Percentiles rank a stretch among this genome's conserved stretches.
Conservation (phyloP, 1,140 invertebrate species). For the Heliconius melpomene region DNA sequence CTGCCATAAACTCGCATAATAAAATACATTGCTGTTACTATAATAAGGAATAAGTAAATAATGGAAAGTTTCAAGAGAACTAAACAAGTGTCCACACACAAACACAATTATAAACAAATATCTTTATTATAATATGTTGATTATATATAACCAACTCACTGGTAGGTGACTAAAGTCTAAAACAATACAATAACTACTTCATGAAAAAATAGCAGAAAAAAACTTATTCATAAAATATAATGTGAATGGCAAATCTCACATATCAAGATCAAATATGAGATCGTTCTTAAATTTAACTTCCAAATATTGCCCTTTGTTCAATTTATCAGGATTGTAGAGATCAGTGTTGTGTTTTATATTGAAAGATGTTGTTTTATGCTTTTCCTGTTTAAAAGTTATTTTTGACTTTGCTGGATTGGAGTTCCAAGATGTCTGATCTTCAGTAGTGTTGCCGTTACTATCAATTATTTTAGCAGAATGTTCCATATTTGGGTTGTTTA, state of each 20-base stretch:
- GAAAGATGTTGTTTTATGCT: slow-evolving; percentile 49
- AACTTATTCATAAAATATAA: slow-evolving; percentile 5
- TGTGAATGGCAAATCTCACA: slow-evolving; percentile 63
- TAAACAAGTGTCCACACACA: slow-evolving; percentile 39
- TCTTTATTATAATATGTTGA: background rate
- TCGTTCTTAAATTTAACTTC: slow-evolving; percentile 80
- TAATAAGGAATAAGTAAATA: slow-evolving; percentile 46
- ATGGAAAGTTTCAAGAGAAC: slow-evolving; percentile 47
- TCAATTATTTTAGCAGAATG: slow-evolving; percentile 52
- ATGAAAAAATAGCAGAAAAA: slow-evolving; percentile 33
- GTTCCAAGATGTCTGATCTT: slow-evolving; percentile 46
- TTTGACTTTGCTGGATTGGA: slow-evolving; percentile 27
- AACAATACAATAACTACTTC: slow-evolving; percentile 18
- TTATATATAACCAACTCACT: slow-evolving; percentile 46
- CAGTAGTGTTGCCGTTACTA: slow-evolving; percentile 43
- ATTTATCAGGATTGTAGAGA: slow-evolving; percentile 70
- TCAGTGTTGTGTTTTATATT: slow-evolving; percentile 71
- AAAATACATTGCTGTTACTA: slow-evolving; percentile 52
- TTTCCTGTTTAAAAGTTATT: slow-evolving; percentile 29
- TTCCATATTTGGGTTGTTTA: slow-evolving; percentile 25
- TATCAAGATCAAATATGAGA: slow-evolving; percentile 81
- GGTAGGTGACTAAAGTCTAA: slow-evolving; percentile 40
- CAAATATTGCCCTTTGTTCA: slow-evolving; percentile 76
- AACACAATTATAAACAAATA: background rate
- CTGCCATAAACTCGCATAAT: slow-evolving; percentile 25